Conservation (phyloP, 2,797 vertebrate genomes). For the Sebastes cheni region DNA sequence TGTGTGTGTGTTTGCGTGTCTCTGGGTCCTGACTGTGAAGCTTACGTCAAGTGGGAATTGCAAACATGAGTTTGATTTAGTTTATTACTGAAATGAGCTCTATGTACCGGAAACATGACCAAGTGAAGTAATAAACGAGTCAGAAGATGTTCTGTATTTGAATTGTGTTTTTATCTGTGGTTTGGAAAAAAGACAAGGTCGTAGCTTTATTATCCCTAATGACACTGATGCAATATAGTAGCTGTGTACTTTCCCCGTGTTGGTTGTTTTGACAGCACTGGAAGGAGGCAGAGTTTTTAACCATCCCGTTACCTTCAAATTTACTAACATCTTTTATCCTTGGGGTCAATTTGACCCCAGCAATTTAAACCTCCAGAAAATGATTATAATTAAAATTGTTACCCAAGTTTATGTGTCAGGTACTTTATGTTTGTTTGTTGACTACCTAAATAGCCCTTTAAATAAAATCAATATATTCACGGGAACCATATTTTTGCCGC, state of each 20-base stretch:
- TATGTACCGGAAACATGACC: conserved; percentile 49
- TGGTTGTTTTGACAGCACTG: not conserved
- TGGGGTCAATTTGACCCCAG: no score
- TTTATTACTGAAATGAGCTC: conserved; percentile 59
- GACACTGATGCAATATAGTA: conserved; percentile 2
- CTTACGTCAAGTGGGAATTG: conserved; percentile 37
- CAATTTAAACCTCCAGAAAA: no score
- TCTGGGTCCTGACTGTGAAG: conserved; percentile 66
- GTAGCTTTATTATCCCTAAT: not conserved
- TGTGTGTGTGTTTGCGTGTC: conserved; percentile 9
- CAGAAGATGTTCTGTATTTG: conserved; percentile 34
- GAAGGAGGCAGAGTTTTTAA: not conserved
- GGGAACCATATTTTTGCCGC: no score
- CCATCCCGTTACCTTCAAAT: no score
- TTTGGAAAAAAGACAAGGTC: not conserved
- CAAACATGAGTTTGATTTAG: conserved; percentile 52
- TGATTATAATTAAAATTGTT: no score
- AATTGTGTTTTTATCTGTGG: conserved; percentile 22
- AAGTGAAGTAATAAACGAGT: conserved; percentile 67
- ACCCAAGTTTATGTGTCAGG: no score
- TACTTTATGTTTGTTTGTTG: no score
- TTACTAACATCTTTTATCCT: no score
- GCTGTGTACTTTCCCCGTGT: not conserved
- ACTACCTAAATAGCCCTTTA: no score
- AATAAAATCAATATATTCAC: no score